Evolutionary conservation across 1,140 invertebrate species (phyloP), one percentile per base, ranked within the genome.

Genomic region (Tribolium castaneum): DNA sequence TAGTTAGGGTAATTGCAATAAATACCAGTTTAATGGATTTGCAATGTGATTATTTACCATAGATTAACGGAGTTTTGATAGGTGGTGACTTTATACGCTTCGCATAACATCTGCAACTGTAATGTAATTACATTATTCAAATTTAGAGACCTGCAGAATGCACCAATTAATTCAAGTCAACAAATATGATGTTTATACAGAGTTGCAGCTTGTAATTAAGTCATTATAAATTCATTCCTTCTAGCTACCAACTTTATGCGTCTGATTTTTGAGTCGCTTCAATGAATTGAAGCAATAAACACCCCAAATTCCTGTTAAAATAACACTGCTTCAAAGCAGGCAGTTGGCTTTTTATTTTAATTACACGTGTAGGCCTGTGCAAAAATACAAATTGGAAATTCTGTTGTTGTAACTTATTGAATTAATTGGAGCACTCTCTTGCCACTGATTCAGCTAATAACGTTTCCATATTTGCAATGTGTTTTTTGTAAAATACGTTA

Each of bases 21-120:
- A 62, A 62, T 62, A 62, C 5, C 30, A 25, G 56, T 30, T 62
- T 62, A 62, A 62, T 62, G 56, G 56, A 62, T 62, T 16, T 56
- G 52, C 52, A 56, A 30, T 30, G 14, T 14, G 12, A 56, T 16
- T 56, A 16, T 56, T 56, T 45, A 45, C 39, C 39, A 45, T 45
- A 45, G 39, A 45, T 45, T 45, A 45, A 45, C 39, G 39, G 2
- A 45, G 39, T 45, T 45, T 45, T 45, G 39, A 45, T 45, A 45
- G 39, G 39, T 45, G 39, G 39, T 45, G 39, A 45, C 39, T 45
- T 45, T 45, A 45, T 45, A 10, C 39, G 39, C 39, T 45, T 45
- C 39, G 39, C 1, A 45, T 45, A 45, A 45, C 39, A 45, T 45
- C 39, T 45, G 39, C 39, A 45, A 45, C 39, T 45, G 39, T 6